phyloP scores from a whole-genome alignment of 2,888 invertebrate genomes.

The Acleris cristana region DNA sequence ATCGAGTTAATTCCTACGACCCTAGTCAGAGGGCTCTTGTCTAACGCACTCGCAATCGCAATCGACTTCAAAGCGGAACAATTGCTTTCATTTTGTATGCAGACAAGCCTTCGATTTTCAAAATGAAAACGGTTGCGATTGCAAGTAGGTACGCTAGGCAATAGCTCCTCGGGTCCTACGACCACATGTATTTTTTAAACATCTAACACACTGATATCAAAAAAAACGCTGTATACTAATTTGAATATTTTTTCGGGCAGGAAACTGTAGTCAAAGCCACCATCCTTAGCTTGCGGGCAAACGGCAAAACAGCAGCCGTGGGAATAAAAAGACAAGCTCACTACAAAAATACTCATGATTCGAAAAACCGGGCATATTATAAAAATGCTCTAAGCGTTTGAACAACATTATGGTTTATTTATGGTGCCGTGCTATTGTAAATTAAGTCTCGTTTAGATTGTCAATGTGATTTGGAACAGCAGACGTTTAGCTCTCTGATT shows the following conservation, averaged over 20 bases:
- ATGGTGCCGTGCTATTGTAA: constrained; percentile 24
- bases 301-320: constrained; percentile 16
- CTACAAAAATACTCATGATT: constrained; percentile 23
- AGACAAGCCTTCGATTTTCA: no score
- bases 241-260: not conserved
- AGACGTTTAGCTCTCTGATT: not conserved
- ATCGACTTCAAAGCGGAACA: no score
- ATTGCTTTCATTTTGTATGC: no score
- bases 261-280: not conserved
- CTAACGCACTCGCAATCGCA: no score
- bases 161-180: no score
- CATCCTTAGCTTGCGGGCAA: constrained; percentile 1
- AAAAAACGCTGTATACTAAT: not conserved
- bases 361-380: constrained; percentile 26
- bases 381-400: constrained; percentile 26
- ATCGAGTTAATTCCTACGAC: no score
- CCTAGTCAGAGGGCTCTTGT: no score
- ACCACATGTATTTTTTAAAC: no score
- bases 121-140: no score
- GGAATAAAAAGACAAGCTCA: constrained; percentile 16
- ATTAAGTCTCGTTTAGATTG: constrained; percentile 25
- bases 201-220: no score
- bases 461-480: not conserved
- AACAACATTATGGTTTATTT: constrained; percentile 22
- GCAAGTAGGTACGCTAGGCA: no score